Evolutionary conservation across 2,888 invertebrate genomes (phyloP).

Genomic region (Sphinx pinastri): DNA sequence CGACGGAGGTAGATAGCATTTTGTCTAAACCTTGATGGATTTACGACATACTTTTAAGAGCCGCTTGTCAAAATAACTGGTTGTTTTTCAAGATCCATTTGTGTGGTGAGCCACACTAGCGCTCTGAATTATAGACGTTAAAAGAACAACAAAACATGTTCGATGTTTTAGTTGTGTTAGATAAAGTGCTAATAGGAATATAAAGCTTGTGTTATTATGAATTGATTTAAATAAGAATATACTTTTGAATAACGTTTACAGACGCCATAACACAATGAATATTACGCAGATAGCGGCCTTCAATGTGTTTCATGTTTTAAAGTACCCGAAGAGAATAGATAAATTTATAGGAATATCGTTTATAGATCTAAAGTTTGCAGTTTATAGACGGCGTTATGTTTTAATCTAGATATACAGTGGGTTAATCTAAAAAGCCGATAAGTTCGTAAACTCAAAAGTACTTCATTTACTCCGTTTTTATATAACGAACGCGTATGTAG

Average conservation of each 20-base stretch:
- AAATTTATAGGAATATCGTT: constrained; percentile 16
- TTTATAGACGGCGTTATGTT: constrained; percentile 5
- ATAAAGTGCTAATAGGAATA: constrained; percentile 69
- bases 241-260: constrained; percentile 25
- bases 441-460: background rate
- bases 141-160: constrained; percentile 72
- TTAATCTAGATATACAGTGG: constrained; percentile 5
- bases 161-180: constrained; percentile 69
- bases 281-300: constrained; percentile 23
- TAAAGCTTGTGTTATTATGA: constrained; percentile 48
- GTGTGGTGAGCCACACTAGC: constrained; percentile 66
- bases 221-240: constrained; percentile 35
- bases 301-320: constrained; percentile 11
- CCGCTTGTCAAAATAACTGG: constrained; percentile 77
- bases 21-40: constrained; percentile 43
- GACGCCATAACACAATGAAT: constrained; percentile 19
- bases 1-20: constrained; percentile 41
- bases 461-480: background rate
- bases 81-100: constrained; percentile 81
- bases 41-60: constrained; percentile 61
- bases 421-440: background rate
- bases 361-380: constrained; percentile 6
- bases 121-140: constrained; percentile 73
- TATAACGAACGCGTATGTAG: background rate
- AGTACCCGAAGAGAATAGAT: constrained; percentile 13